phyloP scores from a whole-genome alignment of 2,113 vertebrate genomes.

The Cervus canadensis region DNA sequence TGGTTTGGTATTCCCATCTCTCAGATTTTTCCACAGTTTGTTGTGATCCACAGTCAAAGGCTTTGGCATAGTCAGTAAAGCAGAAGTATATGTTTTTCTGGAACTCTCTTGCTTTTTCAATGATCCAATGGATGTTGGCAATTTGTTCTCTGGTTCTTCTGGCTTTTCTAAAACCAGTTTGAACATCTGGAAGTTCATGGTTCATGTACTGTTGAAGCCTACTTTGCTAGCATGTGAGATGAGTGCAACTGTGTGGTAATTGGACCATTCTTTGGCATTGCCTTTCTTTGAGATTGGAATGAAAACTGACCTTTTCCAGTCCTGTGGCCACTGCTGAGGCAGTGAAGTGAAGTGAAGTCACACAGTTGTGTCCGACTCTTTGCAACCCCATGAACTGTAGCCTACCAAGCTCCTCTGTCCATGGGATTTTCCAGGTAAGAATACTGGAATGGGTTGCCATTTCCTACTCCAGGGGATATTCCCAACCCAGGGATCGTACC shows the following conservation, averaged over 20 bases:
- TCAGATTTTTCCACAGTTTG: not conserved
- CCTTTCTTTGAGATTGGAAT: not conserved
- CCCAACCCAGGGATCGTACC: no score
- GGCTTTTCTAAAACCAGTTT: not conserved
- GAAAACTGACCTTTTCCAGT: not conserved
- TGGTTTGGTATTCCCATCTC: not conserved
- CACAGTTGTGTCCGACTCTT: no score
- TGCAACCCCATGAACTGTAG: no score
- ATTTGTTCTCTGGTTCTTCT: not conserved
- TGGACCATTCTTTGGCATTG: not conserved
- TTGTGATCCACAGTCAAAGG: not conserved
- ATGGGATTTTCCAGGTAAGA: no score
- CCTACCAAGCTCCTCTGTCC: no score
- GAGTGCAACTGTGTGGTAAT: not conserved
- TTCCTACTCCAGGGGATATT: no score
- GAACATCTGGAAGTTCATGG: not conserved
- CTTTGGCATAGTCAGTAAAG: not conserved
- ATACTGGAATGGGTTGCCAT: no score
- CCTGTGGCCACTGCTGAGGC: not conserved
- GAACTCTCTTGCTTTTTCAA: not conserved
- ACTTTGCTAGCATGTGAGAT: not conserved
- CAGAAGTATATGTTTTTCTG: not conserved
- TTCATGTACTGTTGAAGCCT: not conserved
- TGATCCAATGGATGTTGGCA: fast-evolving
- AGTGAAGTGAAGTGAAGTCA: no score